These are phyloP conservation scores for Urocitellus parryii DNA, from an alignment of 2,113 vertebrate genomes.

Conservation along the genomic window DNA sequence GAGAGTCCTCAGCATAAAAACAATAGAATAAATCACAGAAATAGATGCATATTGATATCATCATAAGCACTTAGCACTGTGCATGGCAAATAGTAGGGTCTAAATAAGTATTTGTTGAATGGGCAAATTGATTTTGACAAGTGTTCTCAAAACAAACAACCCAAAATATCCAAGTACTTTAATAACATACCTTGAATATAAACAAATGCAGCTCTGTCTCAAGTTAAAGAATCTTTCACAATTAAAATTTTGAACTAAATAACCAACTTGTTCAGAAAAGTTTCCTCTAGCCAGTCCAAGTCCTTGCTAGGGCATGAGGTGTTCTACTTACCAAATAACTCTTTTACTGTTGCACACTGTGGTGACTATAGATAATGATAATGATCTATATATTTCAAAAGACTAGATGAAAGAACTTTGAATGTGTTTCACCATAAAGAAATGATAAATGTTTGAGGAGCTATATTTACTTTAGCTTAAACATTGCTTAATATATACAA, in stretches of 20 bases:
- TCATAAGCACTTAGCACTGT: neutral
- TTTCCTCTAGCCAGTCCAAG: neutral
- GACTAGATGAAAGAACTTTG: neutral
- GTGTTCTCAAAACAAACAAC: neutral
- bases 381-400: neutral
- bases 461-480: neutral
- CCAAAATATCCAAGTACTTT: neutral
- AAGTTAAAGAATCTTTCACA: slow-evolving; percentile 7
- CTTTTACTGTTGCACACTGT: neutral
- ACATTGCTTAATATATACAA: neutral
- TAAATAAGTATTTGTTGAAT: neutral
- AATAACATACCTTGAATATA: neutral
- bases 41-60: neutral
- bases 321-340: neutral
- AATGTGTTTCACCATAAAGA: neutral
- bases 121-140: neutral
- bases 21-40: neutral
- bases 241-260: neutral
- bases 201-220: neutral
- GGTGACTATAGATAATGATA: neutral
- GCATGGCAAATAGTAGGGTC: neutral
- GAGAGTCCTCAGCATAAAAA: neutral
- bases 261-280: neutral
- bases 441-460: neutral
- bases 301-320: neutral